These are phyloP conservation scores for Agrochola macilenta DNA, from an alignment of 2,888 invertebrate genomes.

Conservation along the genomic window DNA sequence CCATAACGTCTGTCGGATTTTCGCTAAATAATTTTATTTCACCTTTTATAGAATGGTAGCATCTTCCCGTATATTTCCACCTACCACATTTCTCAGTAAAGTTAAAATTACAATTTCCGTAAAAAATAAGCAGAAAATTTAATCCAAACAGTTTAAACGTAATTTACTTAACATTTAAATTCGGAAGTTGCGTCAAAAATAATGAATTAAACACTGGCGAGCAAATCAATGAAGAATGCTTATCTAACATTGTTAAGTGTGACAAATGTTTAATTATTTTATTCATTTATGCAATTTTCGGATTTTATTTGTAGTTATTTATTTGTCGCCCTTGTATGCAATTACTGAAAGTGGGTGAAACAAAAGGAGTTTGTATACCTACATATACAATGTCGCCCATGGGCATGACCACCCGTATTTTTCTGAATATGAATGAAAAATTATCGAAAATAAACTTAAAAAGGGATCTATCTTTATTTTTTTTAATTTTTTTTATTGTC, in stretches of 20 bases:
- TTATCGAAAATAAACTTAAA: no score
- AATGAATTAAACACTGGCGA: slow-evolving; percentile 23
- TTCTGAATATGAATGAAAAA: no score
- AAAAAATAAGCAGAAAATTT: background rate
- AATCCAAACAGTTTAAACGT: background rate
- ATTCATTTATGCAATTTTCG: slow-evolving; percentile 27
- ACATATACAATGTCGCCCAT: no score
- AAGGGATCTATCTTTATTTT: no score
- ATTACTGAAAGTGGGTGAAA: background rate
- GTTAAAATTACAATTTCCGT: background rate
- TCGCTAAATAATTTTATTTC: no score
- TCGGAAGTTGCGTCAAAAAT: slow-evolving; percentile 41
- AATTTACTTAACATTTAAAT: slow-evolving; percentile 40
- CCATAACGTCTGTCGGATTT: no score
- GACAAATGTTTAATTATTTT: slow-evolving; percentile 51
- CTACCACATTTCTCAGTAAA: background rate
- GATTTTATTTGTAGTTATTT: slow-evolving; percentile 1
- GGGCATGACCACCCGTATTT: no score
- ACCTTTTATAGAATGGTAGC: background rate
- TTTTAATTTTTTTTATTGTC: no score
- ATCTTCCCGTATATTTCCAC: background rate
- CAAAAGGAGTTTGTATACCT: background rate
- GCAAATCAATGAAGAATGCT: slow-evolving; percentile 37
- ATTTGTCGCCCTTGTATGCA: background rate
- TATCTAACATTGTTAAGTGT: slow-evolving; percentile 44